Percentiles rank a stretch among this genome's conserved stretches.
These are phyloP conservation scores for Ochotona curzoniae DNA, from an alignment of 2,113 vertebrate genomes.

Conservation along the genomic window DNA sequence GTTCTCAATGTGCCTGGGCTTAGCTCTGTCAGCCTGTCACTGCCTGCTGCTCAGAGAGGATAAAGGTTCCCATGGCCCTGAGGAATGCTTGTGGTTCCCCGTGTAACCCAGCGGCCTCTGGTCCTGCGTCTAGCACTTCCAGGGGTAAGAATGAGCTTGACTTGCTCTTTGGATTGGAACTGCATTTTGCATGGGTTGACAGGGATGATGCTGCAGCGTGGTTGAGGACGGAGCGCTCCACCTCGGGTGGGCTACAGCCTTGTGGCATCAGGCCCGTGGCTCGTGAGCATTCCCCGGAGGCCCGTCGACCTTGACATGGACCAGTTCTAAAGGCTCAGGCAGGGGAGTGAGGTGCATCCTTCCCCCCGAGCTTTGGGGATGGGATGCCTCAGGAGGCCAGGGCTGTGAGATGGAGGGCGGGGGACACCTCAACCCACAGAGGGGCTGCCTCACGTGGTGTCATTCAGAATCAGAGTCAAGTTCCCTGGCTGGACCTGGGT, in stretches of 20 bases:
- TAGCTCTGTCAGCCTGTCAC: not conserved
- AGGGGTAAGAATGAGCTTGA: not conserved
- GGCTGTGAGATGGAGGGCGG: no score
- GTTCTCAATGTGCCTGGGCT: not conserved
- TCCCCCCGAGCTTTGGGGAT: not conserved
- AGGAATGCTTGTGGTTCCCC: not conserved
- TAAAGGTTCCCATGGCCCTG: not conserved
- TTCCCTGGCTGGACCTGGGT: not conserved
- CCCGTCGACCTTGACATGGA: no score
- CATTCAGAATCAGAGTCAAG: not conserved
- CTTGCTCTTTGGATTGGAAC: not conserved
- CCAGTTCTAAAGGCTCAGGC: not conserved
- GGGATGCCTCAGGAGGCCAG: rapidly evolving
- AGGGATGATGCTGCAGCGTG: not conserved
- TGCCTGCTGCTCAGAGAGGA: not conserved
- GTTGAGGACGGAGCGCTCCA: not conserved
- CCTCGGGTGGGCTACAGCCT: not conserved
- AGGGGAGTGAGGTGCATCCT: rapidly evolving
- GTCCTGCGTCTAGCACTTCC: not conserved
- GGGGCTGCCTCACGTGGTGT: not conserved
- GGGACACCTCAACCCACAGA: rapidly evolving
- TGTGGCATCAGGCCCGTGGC: not conserved
- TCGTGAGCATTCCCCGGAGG: not conserved
- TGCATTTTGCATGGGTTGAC: not conserved
- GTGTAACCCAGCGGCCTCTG: not conserved